Conservation (phyloP, 2,113 vertebrate genomes). For the Phaethon lepturus region DNA sequence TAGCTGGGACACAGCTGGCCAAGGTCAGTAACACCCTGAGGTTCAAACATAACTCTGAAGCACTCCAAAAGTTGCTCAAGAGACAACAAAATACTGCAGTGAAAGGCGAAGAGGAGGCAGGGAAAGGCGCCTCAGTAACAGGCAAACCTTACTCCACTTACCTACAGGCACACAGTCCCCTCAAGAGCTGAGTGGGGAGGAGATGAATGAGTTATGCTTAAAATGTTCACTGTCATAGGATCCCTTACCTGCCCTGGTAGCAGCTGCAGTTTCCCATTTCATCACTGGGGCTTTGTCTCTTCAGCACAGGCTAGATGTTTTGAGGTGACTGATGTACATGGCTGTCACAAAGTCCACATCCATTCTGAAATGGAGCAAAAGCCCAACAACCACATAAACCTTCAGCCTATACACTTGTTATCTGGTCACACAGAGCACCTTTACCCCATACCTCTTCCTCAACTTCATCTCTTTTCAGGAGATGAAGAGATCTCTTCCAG, state of each 20-base stretch:
- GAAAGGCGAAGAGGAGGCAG: neutral
- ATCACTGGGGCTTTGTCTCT: neutral
- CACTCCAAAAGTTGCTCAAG: neutral
- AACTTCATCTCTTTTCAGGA: neutral
- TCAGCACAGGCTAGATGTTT: neutral
- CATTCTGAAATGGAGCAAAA: neutral
- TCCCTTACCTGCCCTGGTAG: neutral
- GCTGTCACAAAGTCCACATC: neutral
- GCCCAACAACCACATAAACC: neutral
- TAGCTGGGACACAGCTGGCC: neutral
- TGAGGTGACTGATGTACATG: rapidly evolving
- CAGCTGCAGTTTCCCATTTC: neutral
- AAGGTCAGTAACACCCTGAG: rapidly evolving
- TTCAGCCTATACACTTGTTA: neutral
- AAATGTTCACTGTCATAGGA: neutral
- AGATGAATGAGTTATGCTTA: neutral
- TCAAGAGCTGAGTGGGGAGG: neutral
- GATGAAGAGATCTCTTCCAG: neutral
- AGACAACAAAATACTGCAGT: neutral
- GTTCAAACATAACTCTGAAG: neutral
- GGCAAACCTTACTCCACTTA: neutral
- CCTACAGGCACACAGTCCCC: neutral
- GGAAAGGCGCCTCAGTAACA: neutral
- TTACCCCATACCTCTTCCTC: neutral
- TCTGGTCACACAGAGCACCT: neutral